Conservation (phyloP, 2,797 vertebrate species). For the Aeoliscus strigatus region DNA sequence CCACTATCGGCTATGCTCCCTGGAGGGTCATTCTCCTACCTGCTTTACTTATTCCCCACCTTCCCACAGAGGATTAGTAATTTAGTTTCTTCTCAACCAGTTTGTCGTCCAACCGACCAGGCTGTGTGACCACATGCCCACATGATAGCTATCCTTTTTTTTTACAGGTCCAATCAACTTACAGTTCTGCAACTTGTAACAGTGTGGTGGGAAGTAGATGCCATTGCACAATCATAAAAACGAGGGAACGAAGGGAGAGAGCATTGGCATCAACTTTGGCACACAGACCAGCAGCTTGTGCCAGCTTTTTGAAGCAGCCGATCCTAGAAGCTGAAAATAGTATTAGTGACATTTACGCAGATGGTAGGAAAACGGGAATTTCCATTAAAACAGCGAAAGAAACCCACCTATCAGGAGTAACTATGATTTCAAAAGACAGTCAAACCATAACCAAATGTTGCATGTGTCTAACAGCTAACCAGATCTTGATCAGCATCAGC, state of each 20-base stretch:
- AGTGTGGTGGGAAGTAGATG: constrained; percentile 24
- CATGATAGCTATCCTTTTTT: constrained; percentile 13
- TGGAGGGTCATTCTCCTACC: constrained; percentile 50
- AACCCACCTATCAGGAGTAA: constrained; percentile 54
- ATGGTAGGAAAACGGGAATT: constrained; percentile 53
- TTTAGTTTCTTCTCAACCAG: constrained; percentile 31
- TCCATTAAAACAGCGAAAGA: constrained; percentile 40
- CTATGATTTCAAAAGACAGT: constrained; percentile 52
- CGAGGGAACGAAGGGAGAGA: constrained; percentile 17
- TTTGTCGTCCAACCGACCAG: constrained; percentile 38
- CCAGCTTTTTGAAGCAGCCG: constrained; percentile 54
- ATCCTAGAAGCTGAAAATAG: constrained; percentile 34
- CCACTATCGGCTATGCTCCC: constrained; percentile 54
- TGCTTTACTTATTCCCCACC: constrained; percentile 41
- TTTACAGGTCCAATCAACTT: constrained; percentile 18
- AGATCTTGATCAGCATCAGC: no score
- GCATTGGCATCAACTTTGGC: constrained; percentile 30
- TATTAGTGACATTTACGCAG: constrained; percentile 55
- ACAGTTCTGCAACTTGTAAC: constrained; percentile 22
- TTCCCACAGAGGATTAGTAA: constrained; percentile 40
- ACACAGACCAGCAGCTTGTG: constrained; percentile 38
- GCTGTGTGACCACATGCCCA: constrained; percentile 33
- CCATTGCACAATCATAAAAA: constrained; percentile 16
- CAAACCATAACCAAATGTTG: no score
- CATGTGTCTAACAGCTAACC: no score